Evolutionary conservation across 2,888 invertebrate genomes (phyloP), one percentile per base, ranked within the genome.

Genomic region (Apantesis nais): DNA sequence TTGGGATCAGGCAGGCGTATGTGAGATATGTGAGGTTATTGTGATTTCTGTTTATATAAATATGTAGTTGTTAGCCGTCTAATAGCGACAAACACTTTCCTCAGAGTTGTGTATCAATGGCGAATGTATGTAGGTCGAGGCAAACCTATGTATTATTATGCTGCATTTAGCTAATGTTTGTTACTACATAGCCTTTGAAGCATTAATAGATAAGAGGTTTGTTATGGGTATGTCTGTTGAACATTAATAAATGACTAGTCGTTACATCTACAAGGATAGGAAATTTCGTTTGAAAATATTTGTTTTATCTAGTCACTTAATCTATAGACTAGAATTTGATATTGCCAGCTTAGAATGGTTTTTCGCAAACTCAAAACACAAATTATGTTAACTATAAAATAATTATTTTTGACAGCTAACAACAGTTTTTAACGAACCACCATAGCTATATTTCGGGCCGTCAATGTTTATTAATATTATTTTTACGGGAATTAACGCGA

Each of bases 71-170:
- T 48, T 48, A 48, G 48, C 22, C 48, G 22, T 48, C 48, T 22
- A 48, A 48, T 48, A 48, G 48, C 22, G 29, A 29, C 58, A 58
- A 7, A 14, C 29, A 58, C 22, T 67, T 67, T 67, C 66, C 58
- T 66, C n/a, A 39, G 34, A 55, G 66, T 41, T 67, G 66, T 41
- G 58, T 61, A 52, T 62, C 52, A 64, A 67, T 70, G 70, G 66
- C 68, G 64, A 70, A 58, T 29, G 65, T 60, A 68, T 68, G 73
- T 73, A 48, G 73, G 73, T 71, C 73, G 66, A 71, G 73, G 73
- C 66, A 66, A 71, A 62, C 25, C 34, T 48, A 67, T 61, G 8
- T 48, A 48, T 34, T 61, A 61, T 48, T 52, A 62, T 48, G 39
- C 29, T 52, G 39, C 63, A 55, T 52, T 67, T 48, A 34, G 34